phyloP scores from a whole-genome alignment of 2,797 vertebrate species.

The Fundulus diaphanus region DNA sequence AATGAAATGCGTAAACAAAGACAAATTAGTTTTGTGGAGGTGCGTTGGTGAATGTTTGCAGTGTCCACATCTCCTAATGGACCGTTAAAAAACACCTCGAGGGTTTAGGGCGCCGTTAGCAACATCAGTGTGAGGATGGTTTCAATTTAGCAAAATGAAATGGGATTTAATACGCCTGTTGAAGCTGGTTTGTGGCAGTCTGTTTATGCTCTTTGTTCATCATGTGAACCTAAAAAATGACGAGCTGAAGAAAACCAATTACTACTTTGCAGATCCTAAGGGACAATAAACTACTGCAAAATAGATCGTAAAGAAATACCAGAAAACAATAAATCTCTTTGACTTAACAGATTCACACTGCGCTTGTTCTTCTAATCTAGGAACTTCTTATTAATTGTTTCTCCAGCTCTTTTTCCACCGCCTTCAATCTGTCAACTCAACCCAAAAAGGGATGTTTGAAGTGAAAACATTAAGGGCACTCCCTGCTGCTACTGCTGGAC shows the following conservation, averaged over 20 bases:
- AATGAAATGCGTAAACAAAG: constrained; percentile 2
- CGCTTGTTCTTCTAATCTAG: constrained; percentile 16
- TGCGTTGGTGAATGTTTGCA: constrained; percentile 34
- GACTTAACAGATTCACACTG: not conserved
- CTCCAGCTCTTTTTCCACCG: constrained; percentile 32
- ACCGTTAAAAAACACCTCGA: constrained; percentile 38
- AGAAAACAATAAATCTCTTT: not conserved
- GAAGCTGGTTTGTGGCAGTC: not conserved
- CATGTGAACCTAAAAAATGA: not conserved
- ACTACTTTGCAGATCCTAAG: not conserved
- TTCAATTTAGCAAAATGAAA: constrained; percentile 22
- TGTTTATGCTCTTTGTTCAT: constrained; percentile 4
- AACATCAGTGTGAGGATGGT: constrained; percentile 11
- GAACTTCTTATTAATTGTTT: constrained; percentile 33
- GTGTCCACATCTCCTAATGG: constrained; percentile 29
- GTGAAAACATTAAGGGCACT: constrained; percentile 74
- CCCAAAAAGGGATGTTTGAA: constrained; percentile 67
- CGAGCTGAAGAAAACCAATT: not conserved
- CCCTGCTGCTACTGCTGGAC: constrained; percentile 43
- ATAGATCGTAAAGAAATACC: not conserved
- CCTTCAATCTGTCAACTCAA: constrained; percentile 50
- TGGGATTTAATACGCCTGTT: constrained; percentile 8
- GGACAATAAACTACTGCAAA: not conserved
- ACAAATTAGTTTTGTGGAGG: constrained; percentile 2
- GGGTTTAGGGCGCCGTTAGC: constrained; percentile 26